A percentile compares a stretch with the other conserved stretches of the same genome.
Evolutionary conservation across 2,113 vertebrate genomes (phyloP).

Genomic region (Gavia stellata): DNA sequence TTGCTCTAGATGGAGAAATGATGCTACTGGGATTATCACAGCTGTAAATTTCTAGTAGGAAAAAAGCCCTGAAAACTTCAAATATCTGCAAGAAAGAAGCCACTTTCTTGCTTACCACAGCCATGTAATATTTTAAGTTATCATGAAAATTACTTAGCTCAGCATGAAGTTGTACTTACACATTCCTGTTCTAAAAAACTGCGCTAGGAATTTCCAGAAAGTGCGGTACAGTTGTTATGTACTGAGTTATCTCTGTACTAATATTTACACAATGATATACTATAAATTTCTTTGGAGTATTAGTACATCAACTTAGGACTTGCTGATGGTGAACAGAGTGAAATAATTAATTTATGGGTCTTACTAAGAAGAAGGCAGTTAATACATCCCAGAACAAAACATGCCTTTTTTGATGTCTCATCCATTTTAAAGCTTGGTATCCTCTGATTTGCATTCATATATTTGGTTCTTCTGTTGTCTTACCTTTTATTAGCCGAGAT

Average conservation of each 20-base stretch:
- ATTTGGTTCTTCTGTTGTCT: not conserved
- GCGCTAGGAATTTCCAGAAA: not conserved
- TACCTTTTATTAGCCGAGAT: not conserved
- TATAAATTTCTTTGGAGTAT: not conserved
- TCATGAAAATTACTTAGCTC: not conserved
- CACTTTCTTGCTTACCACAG: not conserved
- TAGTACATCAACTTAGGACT: not conserved
- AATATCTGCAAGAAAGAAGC: not conserved
- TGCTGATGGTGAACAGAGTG: not conserved
- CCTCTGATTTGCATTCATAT: not conserved
- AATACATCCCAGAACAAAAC: not conserved
- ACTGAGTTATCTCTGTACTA: not conserved
- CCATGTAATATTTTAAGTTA: not conserved
- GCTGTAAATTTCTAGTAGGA: not conserved
- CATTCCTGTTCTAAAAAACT: not conserved
- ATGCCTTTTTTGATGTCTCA: not conserved
- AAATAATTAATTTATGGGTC: not conserved
- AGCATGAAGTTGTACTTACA: not conserved
- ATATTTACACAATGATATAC: not conserved
- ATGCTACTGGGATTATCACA: not conserved
- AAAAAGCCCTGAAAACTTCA: not conserved
- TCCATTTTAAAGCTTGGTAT: not conserved
- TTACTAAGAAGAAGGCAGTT: not conserved
- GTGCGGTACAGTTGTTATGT: not conserved
- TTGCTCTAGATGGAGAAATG: not conserved